Base-by-base conservation (phyloP, 1,140 invertebrate species). In the Lepidurus apus region DNA sequence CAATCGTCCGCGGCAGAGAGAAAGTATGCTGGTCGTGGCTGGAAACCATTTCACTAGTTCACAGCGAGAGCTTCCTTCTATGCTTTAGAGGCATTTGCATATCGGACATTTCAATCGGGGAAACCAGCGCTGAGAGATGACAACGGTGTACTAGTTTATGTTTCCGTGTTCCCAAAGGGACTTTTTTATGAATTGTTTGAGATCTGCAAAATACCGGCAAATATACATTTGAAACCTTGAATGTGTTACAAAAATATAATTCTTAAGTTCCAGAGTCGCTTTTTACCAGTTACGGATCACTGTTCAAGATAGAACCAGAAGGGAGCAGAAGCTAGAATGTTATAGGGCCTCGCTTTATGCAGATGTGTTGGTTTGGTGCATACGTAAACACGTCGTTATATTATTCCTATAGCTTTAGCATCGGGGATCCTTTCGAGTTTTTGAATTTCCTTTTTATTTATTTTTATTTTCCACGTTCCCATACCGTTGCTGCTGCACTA, bases 361-460 rank as follows among this genome's bases (percentile, higher is more conserved):
- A 65, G 13, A 65, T 65, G 6, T 65, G 53, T 65, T 65, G 53
- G 53, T 65, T 65, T 65, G 53, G n/a, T 65, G 53, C 53, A 65
- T 65, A 65, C 21, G 4, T 65, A 65, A n/a, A 9, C 53, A 65
- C 17, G 53, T 65, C 53, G 53, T 65, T 65, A 65, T n/a, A 21
- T 65, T 65, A 65, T 65, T 65, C 53, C 17, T 21, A 21, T 34
- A 34, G 34, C 34, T 34, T 34, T 34, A 4, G 34, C 34, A 34
- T 34, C 34, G 34, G 34, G 34, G 34, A 2, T 34, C 34, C 34
- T 34, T 34, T 34, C 4, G 4, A 0, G 53, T 13, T 65, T n/a
- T 21, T n/a, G 53, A 65, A 21, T 21, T n/a, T 17, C 53, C 21
- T 65, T 65, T 65, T 13, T 21, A 21, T 13, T 17, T 17, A 21